phyloP scores from a whole-genome alignment of 2,113 vertebrate species.

The Peromyscus leucopus region DNA sequence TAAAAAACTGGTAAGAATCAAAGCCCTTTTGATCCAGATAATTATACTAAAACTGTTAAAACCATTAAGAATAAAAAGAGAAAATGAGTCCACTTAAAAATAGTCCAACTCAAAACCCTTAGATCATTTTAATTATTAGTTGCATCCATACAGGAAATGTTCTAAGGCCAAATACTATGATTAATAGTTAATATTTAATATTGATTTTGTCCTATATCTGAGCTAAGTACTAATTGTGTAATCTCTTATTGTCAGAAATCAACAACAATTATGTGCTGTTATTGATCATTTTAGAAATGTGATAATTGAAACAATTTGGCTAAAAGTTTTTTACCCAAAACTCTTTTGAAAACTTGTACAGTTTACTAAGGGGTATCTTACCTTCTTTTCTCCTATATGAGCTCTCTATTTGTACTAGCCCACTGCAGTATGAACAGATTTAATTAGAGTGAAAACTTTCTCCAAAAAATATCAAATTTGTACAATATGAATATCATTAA shows the following conservation, averaged over 20 bases:
- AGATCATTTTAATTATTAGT: neutral
- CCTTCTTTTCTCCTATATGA: neutral
- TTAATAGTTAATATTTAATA: constrained; percentile 33
- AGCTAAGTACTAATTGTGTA: constrained; percentile 40
- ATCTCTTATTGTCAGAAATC: constrained; percentile 25
- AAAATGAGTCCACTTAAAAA: neutral
- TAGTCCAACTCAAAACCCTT: neutral
- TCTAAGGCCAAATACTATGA: neutral
- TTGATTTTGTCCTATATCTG: neutral
- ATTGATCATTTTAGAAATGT: constrained; percentile 32
- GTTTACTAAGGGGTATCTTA: neutral
- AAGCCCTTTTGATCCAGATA: constrained; percentile 38
- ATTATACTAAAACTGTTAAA: constrained; percentile 39
- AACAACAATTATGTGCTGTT: neutral
- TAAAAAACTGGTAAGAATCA: neutral
- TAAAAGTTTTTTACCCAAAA: neutral
- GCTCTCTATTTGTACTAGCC: constrained; percentile 4
- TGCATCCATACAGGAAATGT: constrained; percentile 29
- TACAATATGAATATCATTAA: neutral
- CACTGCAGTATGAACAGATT: neutral
- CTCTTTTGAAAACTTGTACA: neutral
- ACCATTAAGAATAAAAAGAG: neutral
- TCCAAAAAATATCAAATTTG: neutral
- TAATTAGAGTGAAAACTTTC: neutral
- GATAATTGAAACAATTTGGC: constrained; percentile 24